Evolutionary conservation across 2,113 vertebrate genomes (phyloP).

Genomic region (Limanda limanda): DNA sequence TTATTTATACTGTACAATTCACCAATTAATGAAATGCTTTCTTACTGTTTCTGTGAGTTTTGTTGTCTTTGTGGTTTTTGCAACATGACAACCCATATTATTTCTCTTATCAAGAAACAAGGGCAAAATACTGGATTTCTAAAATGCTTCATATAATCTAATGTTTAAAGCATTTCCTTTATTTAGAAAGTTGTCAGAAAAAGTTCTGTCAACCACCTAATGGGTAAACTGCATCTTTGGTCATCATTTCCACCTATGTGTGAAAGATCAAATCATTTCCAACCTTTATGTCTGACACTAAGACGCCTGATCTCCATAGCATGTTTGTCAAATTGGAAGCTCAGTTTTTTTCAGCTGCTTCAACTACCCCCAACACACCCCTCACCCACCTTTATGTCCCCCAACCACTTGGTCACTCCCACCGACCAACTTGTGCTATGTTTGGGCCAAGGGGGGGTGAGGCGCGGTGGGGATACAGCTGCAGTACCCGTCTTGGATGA

Average conservation of each 20-base stretch:
- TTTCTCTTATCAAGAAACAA: no score
- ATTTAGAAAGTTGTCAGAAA: no score
- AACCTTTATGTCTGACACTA: slow-evolving; percentile 29
- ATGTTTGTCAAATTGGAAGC: slow-evolving; percentile 61
- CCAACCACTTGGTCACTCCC: slow-evolving; percentile 23
- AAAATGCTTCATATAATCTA: no score
- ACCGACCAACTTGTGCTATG: slow-evolving; percentile 66
- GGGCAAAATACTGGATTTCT: no score
- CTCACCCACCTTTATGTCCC: slow-evolving; percentile 18
- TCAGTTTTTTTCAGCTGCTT: slow-evolving; percentile 69
- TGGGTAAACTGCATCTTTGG: not conserved
- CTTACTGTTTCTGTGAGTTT: no score
- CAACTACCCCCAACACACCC: not conserved
- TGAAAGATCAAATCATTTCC: not conserved
- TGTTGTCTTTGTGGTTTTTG: no score
- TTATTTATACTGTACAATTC: no score
- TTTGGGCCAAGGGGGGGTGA: slow-evolving; percentile 60
- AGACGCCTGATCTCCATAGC: slow-evolving; percentile 38
- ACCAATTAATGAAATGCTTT: no score
- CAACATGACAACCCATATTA: no score
- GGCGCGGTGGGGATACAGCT: slow-evolving; percentile 65
- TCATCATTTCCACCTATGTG: not conserved
- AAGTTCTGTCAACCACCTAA: not conserved
- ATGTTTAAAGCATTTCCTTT: no score
- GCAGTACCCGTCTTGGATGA: slow-evolving; percentile 69